phyloP scores from a whole-genome alignment of 2,113 vertebrate genomes.

The Ceratotherium simum region DNA sequence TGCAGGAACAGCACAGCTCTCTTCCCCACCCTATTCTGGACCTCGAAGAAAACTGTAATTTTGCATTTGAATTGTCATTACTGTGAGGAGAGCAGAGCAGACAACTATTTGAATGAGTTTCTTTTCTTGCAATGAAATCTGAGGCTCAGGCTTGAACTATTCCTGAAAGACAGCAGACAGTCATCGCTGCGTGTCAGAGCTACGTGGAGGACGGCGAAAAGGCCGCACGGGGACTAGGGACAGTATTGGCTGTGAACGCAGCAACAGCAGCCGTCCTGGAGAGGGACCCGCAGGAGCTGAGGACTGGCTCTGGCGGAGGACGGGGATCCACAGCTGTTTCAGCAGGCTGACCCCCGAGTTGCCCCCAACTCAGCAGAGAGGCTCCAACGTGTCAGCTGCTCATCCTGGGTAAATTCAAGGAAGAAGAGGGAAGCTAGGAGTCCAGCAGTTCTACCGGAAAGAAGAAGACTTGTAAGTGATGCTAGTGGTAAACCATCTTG shows the following conservation, averaged over 20 bases:
- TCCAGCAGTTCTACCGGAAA: too few relatives aligned
- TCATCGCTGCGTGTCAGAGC: background rate
- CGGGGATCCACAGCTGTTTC: background rate
- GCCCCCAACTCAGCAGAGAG: background rate
- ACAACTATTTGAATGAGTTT: background rate
- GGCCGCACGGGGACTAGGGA: rapidly evolving
- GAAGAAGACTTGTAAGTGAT: background rate
- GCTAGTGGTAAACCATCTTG: rapidly evolving
- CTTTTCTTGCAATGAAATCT: background rate
- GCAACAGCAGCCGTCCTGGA: background rate
- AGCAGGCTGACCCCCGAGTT: background rate
- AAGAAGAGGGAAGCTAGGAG: background rate
- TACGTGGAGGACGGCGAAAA: background rate
- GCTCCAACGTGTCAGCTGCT: background rate
- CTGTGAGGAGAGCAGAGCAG: background rate
- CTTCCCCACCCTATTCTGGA: background rate
- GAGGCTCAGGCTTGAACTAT: background rate
- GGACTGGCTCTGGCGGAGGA: background rate
- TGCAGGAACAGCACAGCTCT: too few relatives aligned
- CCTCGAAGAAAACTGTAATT: background rate
- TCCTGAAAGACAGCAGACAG: background rate
- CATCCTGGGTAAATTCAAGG: background rate
- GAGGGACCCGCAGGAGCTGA: background rate
- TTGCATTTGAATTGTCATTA: rapidly evolving
- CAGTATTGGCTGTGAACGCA: background rate